Evolutionary conservation across 2,113 vertebrate genomes (phyloP).

Genomic region (Nothocercus julius): DNA sequence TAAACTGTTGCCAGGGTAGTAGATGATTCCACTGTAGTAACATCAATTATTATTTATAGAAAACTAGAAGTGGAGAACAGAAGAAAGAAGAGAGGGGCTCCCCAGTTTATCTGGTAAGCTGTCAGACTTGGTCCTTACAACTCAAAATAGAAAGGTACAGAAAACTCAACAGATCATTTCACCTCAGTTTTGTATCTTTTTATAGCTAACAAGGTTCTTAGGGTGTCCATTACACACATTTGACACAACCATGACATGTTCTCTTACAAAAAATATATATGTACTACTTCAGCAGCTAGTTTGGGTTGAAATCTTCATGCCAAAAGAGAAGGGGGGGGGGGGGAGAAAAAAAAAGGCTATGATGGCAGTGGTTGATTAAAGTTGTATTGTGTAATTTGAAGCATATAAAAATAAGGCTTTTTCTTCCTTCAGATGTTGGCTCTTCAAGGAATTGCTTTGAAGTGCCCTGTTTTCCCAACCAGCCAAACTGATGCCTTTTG

Average conservation of each 20-base stretch:
- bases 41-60: neutral
- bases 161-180: neutral
- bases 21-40: neutral
- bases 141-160: neutral
- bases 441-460: conserved; percentile 17
- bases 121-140: neutral
- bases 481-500: neutral
- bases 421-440: neutral
- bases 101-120: neutral
- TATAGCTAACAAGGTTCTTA: neutral
- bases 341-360: neutral
- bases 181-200: neutral
- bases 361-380: neutral
- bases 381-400: conserved; percentile 32
- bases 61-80: neutral
- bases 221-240: neutral
- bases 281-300: neutral
- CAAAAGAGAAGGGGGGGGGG: neutral
- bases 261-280: neutral
- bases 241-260: neutral
- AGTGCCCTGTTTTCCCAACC: neutral
- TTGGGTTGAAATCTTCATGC: neutral
- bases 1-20: neutral
- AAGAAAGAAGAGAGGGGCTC: neutral
- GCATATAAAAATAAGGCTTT: neutral